A percentile compares a stretch with the other conserved stretches of the same genome.
Evolutionary conservation across 2,113 vertebrate species (phyloP).

Genomic region (Progne subis): DNA sequence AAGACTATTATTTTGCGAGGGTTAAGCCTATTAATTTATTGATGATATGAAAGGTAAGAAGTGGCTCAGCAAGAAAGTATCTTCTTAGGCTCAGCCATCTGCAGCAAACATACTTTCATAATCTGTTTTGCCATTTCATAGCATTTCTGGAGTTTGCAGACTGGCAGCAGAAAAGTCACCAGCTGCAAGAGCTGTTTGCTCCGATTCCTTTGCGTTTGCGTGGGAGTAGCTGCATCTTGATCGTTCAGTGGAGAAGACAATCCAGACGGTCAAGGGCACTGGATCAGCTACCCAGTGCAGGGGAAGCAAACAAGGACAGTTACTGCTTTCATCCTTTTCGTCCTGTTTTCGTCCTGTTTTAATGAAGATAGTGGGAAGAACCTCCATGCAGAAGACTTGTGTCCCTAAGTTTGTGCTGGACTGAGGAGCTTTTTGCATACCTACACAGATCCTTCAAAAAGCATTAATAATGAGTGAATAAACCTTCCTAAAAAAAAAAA

Average conservation of each 20-base stretch:
- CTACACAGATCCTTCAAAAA: neutral
- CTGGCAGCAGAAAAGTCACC: neutral
- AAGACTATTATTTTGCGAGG: neutral
- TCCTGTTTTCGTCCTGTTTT: neutral
- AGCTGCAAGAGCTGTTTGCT: neutral
- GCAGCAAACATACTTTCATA: neutral
- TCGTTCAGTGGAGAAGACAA: neutral
- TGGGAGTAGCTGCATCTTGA: neutral
- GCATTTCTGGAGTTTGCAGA: neutral
- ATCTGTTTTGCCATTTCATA: neutral
- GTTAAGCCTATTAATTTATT: neutral
- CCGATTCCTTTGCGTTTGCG: rapidly evolving
- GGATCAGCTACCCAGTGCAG: neutral
- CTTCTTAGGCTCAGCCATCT: neutral
- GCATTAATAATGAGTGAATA: rapidly evolving
- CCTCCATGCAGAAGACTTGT: neutral
- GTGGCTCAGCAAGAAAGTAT: neutral
- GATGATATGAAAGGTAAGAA: neutral
- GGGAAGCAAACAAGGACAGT: neutral
- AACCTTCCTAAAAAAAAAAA: neutral
- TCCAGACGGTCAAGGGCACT: neutral
- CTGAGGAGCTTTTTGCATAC: neutral
- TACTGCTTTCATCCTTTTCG: neutral
- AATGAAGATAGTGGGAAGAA: neutral
- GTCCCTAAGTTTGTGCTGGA: neutral